Evolutionary conservation across 2,113 vertebrate genomes (phyloP).

Genomic region (Oryzias curvinotus): DNA sequence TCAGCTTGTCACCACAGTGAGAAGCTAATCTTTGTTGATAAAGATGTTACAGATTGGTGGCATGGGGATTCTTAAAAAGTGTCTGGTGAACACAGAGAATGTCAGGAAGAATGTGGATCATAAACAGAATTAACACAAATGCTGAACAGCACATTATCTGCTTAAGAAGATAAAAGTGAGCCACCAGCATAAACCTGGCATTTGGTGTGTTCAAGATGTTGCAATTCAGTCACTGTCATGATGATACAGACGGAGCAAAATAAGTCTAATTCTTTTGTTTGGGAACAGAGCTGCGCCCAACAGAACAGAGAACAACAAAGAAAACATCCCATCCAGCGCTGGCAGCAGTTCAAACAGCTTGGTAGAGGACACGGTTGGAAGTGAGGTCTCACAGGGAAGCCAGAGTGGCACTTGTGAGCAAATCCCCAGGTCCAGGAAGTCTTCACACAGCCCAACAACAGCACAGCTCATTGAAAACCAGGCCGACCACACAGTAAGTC

Average conservation of each 20-base stretch:
- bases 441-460: constrained; percentile 81
- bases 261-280: constrained; percentile 17
- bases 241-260: constrained; percentile 21
- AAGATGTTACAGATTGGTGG: constrained; percentile 35
- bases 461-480: constrained; percentile 81
- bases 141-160: constrained; percentile 50
- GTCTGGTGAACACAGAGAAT: constrained; percentile 29
- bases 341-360: constrained; percentile 65
- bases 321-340: constrained; percentile 85
- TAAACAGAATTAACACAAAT: constrained; percentile 64
- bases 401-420: constrained; percentile 66
- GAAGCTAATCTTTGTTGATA: constrained; percentile 65
- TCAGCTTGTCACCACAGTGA: constrained; percentile 19
- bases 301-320: constrained; percentile 86
- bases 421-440: constrained; percentile 77
- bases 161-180: constrained; percentile 43
- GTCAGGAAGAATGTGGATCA: constrained; percentile 43
- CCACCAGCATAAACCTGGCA: constrained; percentile 20
- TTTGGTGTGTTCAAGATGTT: constrained; percentile 10
- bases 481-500: constrained; percentile 83
- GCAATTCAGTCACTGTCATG: constrained; percentile 8
- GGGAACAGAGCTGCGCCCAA: constrained; percentile 41
- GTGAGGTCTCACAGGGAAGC: constrained; percentile 54
- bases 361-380: constrained; percentile 66
- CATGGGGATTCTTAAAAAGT: constrained; percentile 52